Evolutionary conservation across 2,113 vertebrate species (phyloP), one percentile per base, ranked within the genome.

Genomic region (Rhinogobius similis): DNA sequence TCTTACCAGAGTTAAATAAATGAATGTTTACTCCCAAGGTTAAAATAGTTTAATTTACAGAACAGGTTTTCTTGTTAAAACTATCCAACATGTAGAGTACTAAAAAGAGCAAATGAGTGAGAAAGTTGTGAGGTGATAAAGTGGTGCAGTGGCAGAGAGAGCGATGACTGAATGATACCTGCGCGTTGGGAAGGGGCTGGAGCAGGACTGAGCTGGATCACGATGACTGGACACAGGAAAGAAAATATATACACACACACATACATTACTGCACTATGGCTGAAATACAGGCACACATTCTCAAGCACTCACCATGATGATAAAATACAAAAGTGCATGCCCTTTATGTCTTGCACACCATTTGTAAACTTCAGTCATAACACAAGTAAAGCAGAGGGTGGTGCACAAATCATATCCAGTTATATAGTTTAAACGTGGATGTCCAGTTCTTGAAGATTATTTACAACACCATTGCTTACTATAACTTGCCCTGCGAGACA

Each of bases 201-300:
- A 96, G 95, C 95, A 93, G 95, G 96, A 94, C 95, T 96, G 95
- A 97, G 96, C 95, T 95, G 96, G 96, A 97, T 96, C 94, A 97
- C 95, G 95, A 97, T 96, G 95, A 97, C 96, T 97, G 93, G 93
- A 92, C 93, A 90, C 90, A 93, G 91, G 91, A 90, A 92, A 93
- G 89, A 94, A 86, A 92, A 92, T 87, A 93, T 66, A 91, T 80
- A 91, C 86, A 93, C 90, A 93, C 90, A 85, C 79, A 86, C 82
- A 12, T 87, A 86, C 82, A 86, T 92, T 92, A 93, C 88, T 91
- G 75, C 72, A 75, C 77, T 78, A 82, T 83, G 73, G 69, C 79
- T 82, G 65, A 55, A 62, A 63, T 16, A 72, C 53, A 1, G 41
- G 65, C 74, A 72, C 65, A 63, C 64, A 53, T 48, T 46, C 75